Percentiles rank a stretch among this genome's conserved stretches.
phyloP scores from a whole-genome alignment of 2,888 invertebrate species.

The Pyrrhosoma nymphula region DNA sequence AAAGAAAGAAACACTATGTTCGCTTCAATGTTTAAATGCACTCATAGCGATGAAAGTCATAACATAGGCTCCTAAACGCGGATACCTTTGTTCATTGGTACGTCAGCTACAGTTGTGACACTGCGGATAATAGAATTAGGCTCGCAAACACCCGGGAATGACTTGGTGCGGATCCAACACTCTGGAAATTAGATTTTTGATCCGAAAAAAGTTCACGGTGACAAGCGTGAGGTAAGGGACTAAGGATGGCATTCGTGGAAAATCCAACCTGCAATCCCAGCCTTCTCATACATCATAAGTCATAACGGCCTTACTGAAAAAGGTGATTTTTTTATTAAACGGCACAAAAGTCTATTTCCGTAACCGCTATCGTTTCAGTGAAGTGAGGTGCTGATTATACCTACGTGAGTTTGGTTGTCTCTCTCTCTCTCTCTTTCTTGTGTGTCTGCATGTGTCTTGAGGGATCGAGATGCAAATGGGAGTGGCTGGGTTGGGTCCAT shows the following conservation, averaged over 20 bases:
- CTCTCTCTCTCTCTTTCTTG: background rate
- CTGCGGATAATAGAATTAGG: background rate
- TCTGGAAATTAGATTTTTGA: constrained; percentile 13
- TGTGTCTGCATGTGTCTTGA: no score
- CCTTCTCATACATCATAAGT: background rate
- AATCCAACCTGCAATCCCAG: background rate
- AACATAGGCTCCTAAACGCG: background rate
- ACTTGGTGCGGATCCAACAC: background rate
- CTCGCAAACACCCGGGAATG: background rate
- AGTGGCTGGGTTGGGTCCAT: background rate
- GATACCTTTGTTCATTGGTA: background rate
- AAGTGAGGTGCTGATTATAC: background rate
- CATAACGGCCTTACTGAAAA: background rate
- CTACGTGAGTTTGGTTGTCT: background rate
- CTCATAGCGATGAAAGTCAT: background rate
- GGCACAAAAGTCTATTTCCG: background rate
- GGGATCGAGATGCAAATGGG: background rate
- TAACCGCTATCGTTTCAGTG: background rate
- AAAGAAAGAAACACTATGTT: no score
- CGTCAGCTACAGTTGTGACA: background rate
- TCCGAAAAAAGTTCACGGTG: background rate
- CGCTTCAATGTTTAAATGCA: no score
- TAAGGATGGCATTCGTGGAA: background rate
- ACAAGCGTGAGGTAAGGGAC: constrained; percentile 7
- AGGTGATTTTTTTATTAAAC: background rate